These are phyloP conservation scores for Chalcis sispes DNA, from an alignment of 2,888 invertebrate species.

Conservation along the genomic window DNA sequence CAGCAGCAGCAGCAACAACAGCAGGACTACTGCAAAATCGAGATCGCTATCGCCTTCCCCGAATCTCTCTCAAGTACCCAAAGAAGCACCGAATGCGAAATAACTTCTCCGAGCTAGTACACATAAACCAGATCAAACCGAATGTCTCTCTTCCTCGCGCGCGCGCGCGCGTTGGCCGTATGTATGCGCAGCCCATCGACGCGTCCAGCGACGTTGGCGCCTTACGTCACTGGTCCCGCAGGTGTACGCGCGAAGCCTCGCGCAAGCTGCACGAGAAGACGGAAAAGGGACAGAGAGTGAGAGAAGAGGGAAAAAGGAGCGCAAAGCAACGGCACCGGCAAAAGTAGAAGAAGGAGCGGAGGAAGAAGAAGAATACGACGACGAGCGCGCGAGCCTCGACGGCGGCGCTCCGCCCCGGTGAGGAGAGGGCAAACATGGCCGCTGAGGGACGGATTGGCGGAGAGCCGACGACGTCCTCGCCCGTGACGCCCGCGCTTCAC, in stretches of 20 bases:
- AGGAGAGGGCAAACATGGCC: constrained; percentile 79
- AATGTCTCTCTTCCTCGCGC: not conserved
- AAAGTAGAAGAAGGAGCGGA: constrained; percentile 23
- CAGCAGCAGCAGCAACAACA: no score
- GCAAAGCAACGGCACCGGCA: constrained; percentile 2
- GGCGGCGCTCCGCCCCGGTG: constrained; percentile 80
- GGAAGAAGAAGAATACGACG: constrained; percentile 8
- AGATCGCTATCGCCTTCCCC: constrained; percentile 21
- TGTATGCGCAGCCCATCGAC: not conserved
- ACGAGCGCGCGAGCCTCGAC: constrained; percentile 58
- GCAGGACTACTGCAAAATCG: not conserved
- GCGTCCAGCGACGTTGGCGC: not conserved
- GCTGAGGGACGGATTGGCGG: constrained; percentile 81
- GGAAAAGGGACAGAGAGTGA: constrained; percentile 37
- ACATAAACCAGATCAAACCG: no score
- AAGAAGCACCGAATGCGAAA: not conserved
- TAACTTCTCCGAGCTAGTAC: no score
- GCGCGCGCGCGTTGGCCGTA: not conserved
- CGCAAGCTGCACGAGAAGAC: constrained; percentile 5
- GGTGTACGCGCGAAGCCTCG: constrained; percentile 47
- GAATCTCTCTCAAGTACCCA: constrained; percentile 2
- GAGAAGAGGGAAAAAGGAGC: constrained; percentile 49
- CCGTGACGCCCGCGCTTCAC: constrained; percentile 75
- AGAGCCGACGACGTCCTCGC: constrained; percentile 75
- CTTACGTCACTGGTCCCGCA: constrained; percentile 66